Evolutionary conservation across 1,140 invertebrate species (phyloP), one percentile per base, ranked within the genome.

Genomic region (Chlorops oryzae): DNA sequence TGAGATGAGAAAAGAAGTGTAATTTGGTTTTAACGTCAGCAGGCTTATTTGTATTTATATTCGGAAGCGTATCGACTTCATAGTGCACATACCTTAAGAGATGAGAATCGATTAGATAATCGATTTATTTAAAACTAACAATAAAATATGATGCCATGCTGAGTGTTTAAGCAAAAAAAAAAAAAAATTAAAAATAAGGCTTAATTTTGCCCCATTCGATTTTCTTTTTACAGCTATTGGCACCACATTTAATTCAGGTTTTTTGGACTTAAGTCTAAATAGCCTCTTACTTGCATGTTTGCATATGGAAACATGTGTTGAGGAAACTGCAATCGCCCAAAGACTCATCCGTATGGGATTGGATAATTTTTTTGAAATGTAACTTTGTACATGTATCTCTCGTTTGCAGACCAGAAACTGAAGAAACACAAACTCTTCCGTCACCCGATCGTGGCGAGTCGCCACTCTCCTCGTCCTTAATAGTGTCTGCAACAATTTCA

Each of bases 261-360:
- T n/a, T n/a, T n/a, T n/a, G n/a, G n/a, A n/a, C n/a, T n/a, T n/a
- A n/a, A n/a, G n/a, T n/a, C n/a, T n/a, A n/a, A 23, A 5, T 1
- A 5, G 18, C 25, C 13, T 32, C 51, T 71, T 66, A 87, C 83
- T 97, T 98, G 81, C 95, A 98, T 40, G 89, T 93, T 58, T 97
- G 93, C 94, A 98, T 98, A 68, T 98, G 95, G 67, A 98, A 98
- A 71, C 95, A 98, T 1, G 95, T 98, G 68, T 98, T 98, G 0
- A 98, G 78, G 74, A 98, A 98, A 35, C 93, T 97, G 72, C 95
- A 98, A 70, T 98, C 95, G 0, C 95, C 95, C 5, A 98, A 77
- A 0, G 89, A 83, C 73, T 97, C 94, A 72, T 98, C 96, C 0
- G 96, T 98, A 70, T 98, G 95, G 52, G 84, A 82, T 71, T 97